Percentiles rank a stretch among this genome's conserved stretches.
phyloP scores from a whole-genome alignment of 2,113 vertebrate species.

The Indicator maculatus region DNA sequence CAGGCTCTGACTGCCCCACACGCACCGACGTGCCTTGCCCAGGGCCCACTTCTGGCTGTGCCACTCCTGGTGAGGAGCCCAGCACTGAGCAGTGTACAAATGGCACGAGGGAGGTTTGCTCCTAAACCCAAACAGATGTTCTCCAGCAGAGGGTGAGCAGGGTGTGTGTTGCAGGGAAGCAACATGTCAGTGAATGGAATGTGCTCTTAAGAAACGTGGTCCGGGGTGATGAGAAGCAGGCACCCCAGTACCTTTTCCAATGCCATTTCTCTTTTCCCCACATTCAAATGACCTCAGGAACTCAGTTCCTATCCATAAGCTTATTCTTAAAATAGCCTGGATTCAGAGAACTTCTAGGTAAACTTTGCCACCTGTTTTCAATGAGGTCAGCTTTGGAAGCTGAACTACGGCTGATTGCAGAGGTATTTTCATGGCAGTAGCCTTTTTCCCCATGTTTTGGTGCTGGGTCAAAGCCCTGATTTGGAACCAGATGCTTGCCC shows the following conservation, averaged over 20 bases:
- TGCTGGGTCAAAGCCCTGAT: not conserved
- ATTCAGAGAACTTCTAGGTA: not conserved
- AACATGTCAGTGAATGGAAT: not conserved
- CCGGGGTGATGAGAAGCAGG: not conserved
- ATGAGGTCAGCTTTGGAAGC: not conserved
- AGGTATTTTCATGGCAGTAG: not conserved
- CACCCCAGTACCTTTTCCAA: not conserved
- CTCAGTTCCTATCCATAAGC: not conserved
- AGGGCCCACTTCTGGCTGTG: not conserved
- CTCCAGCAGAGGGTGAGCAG: not conserved
- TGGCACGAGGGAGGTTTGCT: not conserved
- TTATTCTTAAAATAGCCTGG: not conserved
- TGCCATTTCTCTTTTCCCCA: not conserved
- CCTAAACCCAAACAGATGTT: not conserved
- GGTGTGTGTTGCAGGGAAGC: not conserved
- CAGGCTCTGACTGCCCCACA: rapidly evolving
- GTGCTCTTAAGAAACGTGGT: not conserved
- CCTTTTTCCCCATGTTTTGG: not conserved
- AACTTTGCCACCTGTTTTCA: not conserved
- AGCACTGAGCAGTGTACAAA: not conserved
- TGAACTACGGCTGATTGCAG: not conserved
- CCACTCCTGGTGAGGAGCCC: not conserved
- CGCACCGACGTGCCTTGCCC: not conserved
- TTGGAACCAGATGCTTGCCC: not conserved
- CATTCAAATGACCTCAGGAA: not conserved